These are phyloP conservation scores for Caranx melampygus DNA, from an alignment of 2,113 vertebrate genomes.

Conservation along the genomic window DNA sequence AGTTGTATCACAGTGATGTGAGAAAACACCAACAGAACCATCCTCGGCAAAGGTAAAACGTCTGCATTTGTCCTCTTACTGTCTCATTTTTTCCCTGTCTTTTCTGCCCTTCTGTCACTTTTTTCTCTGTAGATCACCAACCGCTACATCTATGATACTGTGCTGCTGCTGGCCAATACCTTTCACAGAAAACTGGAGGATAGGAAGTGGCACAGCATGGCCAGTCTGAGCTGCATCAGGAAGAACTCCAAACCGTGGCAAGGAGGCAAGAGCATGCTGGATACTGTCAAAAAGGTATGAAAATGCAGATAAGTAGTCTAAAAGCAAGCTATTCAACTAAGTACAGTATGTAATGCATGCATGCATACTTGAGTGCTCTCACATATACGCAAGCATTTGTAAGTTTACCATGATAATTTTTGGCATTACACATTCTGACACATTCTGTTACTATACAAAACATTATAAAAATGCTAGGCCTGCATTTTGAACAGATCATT, in stretches of 20 bases:
- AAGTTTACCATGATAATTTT: not conserved
- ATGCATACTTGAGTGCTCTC: not conserved
- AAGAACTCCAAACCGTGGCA: constrained; percentile 99
- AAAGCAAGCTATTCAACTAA: not conserved
- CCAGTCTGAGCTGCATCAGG: constrained; percentile 97
- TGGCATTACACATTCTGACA: not conserved
- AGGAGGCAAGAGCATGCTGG: constrained; percentile 96
- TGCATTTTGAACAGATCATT: too few species aligned
- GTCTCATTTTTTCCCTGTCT: not conserved
- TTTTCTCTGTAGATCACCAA: constrained; percentile 90
- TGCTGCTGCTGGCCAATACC: constrained; percentile 94
- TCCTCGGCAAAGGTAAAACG: not conserved
- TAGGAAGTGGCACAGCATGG: constrained; percentile 99
- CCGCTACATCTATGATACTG: constrained; percentile 96
- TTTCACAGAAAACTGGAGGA: constrained; percentile 99
- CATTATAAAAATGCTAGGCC: too few species aligned
- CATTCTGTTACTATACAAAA: not conserved
- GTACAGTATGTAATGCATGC: not conserved
- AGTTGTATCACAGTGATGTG: not conserved
- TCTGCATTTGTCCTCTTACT: not conserved
- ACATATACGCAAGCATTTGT: not conserved
- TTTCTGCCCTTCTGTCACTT: not conserved
- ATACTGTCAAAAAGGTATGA: constrained; percentile 97
- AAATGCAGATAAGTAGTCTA: not conserved
- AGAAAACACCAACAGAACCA: not conserved